Percentiles rank a stretch among this genome's conserved stretches.
Conservation (phyloP, 2,797 vertebrate species). For the Enteromius radiatus region DNA sequence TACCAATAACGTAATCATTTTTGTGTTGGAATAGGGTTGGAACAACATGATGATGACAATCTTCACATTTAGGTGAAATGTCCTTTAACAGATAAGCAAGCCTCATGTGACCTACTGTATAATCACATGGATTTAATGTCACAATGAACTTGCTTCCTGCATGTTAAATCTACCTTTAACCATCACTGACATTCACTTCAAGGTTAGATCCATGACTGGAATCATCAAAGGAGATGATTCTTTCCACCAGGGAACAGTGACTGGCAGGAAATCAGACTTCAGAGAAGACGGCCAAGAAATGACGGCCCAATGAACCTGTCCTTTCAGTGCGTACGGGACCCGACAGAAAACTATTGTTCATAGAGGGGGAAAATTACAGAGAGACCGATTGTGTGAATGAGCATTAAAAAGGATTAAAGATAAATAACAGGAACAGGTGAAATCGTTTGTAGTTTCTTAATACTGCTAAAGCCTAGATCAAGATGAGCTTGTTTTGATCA, state of each 20-base stretch:
- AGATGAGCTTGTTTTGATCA: not conserved
- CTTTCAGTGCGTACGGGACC: not conserved
- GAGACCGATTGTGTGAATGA: not conserved
- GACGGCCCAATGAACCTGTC: slow-evolving; percentile 1
- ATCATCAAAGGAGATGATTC: slow-evolving; percentile 33
- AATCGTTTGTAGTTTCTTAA: not conserved
- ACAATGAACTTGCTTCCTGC: slow-evolving; percentile 21
- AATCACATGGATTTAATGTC: slow-evolving; percentile 43
- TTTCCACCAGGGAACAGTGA: not conserved
- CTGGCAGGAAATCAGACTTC: slow-evolving; percentile 2
- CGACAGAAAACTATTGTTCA: slow-evolving; percentile 5
- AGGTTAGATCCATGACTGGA: slow-evolving; percentile 23
- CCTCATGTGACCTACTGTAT: slow-evolving; percentile 39
- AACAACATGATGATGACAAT: slow-evolving; percentile 1
- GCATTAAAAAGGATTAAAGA: not conserved
- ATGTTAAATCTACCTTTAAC: slow-evolving; percentile 36
- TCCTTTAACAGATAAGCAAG: slow-evolving; percentile 19
- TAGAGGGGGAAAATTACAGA: not conserved
- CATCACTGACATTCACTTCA: slow-evolving; percentile 36
- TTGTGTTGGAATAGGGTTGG: not conserved
- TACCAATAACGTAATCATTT: not conserved
- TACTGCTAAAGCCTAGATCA: not conserved
- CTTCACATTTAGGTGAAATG: not conserved
- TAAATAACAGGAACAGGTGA: not conserved
- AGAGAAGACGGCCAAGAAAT: slow-evolving; percentile 6